phyloP scores from a whole-genome alignment of 1,140 invertebrate genomes.

The Zaprionus vittiger region DNA sequence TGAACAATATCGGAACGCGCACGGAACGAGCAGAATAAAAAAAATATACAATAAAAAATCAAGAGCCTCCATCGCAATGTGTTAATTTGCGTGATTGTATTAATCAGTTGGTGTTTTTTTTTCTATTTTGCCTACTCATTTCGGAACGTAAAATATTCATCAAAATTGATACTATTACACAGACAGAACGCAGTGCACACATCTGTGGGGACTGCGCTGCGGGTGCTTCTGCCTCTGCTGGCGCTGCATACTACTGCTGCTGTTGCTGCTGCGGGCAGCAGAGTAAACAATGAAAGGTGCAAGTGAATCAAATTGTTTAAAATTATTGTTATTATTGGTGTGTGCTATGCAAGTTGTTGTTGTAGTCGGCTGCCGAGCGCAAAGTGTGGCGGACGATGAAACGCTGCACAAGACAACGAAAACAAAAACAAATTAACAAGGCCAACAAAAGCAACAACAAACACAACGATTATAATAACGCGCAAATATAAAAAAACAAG shows the following conservation, averaged over 20 bases:
- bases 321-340: constrained; percentile 54
- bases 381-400: constrained; percentile 51
- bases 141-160: constrained; percentile 2
- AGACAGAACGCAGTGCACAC: constrained; percentile 14
- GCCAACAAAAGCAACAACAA: constrained; percentile 46
- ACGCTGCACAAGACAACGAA: constrained; percentile 65
- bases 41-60: constrained; percentile 8
- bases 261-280: constrained; percentile 26
- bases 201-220: constrained; percentile 9
- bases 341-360: constrained; percentile 52
- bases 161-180: constrained; percentile 17
- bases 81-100: constrained; percentile 12
- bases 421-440: constrained; percentile 73
- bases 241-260: not conserved
- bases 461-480: constrained; percentile 32
- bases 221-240: not conserved
- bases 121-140: not conserved
- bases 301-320: constrained; percentile 68
- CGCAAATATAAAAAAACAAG: constrained; percentile 38
- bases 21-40: constrained; percentile 6
- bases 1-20: constrained; percentile 49
- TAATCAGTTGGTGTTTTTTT: constrained; percentile 27
- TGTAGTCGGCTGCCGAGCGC: constrained; percentile 44
- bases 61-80: constrained; percentile 20
- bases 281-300: constrained; percentile 52